Evolutionary conservation across 2,113 vertebrate species (phyloP).

Genomic region (Macheiramphus alcinus): DNA sequence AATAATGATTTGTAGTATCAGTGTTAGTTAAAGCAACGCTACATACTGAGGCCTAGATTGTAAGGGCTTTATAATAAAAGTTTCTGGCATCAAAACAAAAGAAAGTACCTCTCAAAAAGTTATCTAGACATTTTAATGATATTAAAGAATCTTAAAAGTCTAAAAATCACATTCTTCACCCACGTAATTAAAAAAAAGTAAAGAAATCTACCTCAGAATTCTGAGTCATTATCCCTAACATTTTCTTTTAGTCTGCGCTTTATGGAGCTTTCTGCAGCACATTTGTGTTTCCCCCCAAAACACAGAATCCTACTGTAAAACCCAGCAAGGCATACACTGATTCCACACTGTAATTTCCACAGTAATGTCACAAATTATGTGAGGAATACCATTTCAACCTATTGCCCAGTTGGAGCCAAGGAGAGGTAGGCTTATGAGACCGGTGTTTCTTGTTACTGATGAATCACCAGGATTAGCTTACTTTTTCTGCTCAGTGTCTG

Average conservation of each 20-base stretch:
- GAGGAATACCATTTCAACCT: neutral
- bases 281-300: neutral
- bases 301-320: neutral
- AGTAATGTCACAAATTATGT: neutral
- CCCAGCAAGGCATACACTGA: rapidly evolving
- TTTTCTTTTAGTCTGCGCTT: neutral
- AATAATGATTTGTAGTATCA: neutral
- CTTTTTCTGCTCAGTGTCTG: neutral
- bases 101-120: neutral
- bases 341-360: neutral
- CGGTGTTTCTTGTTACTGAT: neutral
- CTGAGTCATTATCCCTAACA: neutral
- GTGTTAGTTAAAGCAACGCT: neutral
- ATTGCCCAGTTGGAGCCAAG: neutral
- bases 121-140: neutral
- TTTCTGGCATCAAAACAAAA: neutral
- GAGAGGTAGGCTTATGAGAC: neutral
- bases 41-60: rapidly evolving
- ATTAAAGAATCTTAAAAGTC: neutral
- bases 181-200: neutral
- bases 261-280: neutral
- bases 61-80: neutral
- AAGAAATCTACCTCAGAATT: neutral
- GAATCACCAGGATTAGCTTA: neutral
- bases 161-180: neutral